Evolutionary conservation across 1,140 invertebrate genomes (phyloP), one percentile per base, ranked within the genome.

Genomic region (Drosophila navojoa): DNA sequence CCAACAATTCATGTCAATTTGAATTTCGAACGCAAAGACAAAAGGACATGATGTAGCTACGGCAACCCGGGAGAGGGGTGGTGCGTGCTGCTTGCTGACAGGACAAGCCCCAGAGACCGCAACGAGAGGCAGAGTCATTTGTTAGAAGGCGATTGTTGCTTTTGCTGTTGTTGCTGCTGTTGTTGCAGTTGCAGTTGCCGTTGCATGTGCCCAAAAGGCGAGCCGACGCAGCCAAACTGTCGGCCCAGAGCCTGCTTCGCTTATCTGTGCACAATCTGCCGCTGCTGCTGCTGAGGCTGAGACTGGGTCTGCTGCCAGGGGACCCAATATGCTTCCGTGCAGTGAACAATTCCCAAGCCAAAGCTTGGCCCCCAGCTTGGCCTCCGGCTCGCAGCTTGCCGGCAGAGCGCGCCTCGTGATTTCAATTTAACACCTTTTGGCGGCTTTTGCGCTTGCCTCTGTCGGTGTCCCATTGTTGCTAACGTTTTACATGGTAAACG

Each of bases 361-460:
- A 58, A 50, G 52, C 42, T 59, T 59, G 55, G 55, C 49, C 54
- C 40, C 19, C 38, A 60, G 50, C 50, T 42, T 55, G 57, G 50
- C 55, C 50, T 57, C 19, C 40, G 35, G 60, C 59, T 50, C n/a
- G 42, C 15, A 16, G 42, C 5, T 45, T 16, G 42, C 42, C 9
- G 5, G 42, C 42, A 6, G 42, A 45, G 45, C 55, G 60, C 50
- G 82, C 86, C 82, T 90, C 87, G 87, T 90, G 87, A 90, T 87
- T 90, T 90, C 87, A 90, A 90, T 90, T 90, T 90, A 90, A 90
- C 87, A 90, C 87, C 82, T 90, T 87, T 87, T 87, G 84, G 84
- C 84, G 84, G 84, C 84, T 86, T 86, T 87, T 86, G 66, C 72
- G 77, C 73, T 64, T 72, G 63, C 76, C 77, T 81, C 71, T 66